phyloP scores from a whole-genome alignment of 2,113 vertebrate genomes.

The Illadopsis cleaveri region DNA sequence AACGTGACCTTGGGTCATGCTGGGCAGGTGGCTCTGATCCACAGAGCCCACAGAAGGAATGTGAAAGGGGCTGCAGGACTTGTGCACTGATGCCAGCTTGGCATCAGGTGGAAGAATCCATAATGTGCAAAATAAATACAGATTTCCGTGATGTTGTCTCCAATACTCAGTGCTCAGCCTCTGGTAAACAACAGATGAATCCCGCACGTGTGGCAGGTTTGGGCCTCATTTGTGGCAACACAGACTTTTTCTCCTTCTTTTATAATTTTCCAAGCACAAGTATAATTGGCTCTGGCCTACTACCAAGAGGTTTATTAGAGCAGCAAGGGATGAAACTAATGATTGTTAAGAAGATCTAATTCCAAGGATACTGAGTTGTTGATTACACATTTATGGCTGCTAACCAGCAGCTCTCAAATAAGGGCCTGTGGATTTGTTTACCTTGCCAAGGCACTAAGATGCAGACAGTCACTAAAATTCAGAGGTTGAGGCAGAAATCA shows the following conservation, averaged over 20 bases:
- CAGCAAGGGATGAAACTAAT: background rate
- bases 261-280: background rate
- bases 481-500: background rate
- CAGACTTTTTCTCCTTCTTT: background rate
- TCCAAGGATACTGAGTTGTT: background rate
- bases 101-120: background rate
- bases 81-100: background rate
- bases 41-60: fast-evolving
- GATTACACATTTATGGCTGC: background rate
- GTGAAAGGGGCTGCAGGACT: background rate
- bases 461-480: background rate
- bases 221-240: background rate
- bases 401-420: background rate
- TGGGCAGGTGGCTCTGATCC: background rate
- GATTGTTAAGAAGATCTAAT: conserved; percentile 27
- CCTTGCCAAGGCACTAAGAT: background rate
- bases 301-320: conserved; percentile 36
- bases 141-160: background rate
- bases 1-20: fast-evolving
- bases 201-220: fast-evolving
- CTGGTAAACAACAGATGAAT: background rate
- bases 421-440: background rate
- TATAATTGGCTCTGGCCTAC: background rate
- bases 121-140: fast-evolving
- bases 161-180: fast-evolving